Conservation (phyloP, 2,888 invertebrate species). For the Sisyra nigra region DNA sequence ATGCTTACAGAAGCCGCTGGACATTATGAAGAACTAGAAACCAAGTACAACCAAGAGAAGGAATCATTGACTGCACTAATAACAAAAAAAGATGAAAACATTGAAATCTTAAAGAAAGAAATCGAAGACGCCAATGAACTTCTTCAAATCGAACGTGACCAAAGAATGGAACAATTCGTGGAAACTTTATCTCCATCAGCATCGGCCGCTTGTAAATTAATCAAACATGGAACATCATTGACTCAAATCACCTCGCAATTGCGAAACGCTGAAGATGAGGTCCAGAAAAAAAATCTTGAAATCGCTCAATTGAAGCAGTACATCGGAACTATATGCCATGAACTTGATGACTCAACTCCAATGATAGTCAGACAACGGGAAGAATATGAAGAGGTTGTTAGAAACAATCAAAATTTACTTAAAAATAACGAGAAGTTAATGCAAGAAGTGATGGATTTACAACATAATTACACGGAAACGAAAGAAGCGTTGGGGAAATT, state of each 20-base stretch:
- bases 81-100: slow-evolving; percentile 50
- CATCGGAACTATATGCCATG: slow-evolving; percentile 65
- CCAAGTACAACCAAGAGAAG: slow-evolving; percentile 45
- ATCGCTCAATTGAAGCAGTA: slow-evolving; percentile 64
- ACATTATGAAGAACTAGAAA: slow-evolving; percentile 65
- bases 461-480: slow-evolving; percentile 41
- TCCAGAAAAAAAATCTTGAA: slow-evolving; percentile 62
- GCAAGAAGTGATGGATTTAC: slow-evolving; percentile 52
- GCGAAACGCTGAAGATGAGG: slow-evolving; percentile 59
- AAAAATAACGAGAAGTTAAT: slow-evolving; percentile 54
- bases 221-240: slow-evolving; percentile 80
- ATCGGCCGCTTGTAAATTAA: slow-evolving; percentile 66
- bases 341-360: slow-evolving; percentile 82
- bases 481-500: slow-evolving; percentile 51
- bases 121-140: slow-evolving; percentile 74
- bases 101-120: slow-evolving; percentile 59
- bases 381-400: slow-evolving; percentile 63
- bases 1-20: slow-evolving; percentile 64
- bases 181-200: slow-evolving; percentile 78
- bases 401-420: slow-evolving; percentile 52
- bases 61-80: slow-evolving; percentile 46
- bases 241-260: slow-evolving; percentile 86
- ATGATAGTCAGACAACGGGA: slow-evolving; percentile 63
- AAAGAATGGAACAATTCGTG: slow-evolving; percentile 55
- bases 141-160: slow-evolving; percentile 51